Evolutionary conservation across 2,113 vertebrate genomes (phyloP).

Genomic region (Acanthochromis polyacanthus): DNA sequence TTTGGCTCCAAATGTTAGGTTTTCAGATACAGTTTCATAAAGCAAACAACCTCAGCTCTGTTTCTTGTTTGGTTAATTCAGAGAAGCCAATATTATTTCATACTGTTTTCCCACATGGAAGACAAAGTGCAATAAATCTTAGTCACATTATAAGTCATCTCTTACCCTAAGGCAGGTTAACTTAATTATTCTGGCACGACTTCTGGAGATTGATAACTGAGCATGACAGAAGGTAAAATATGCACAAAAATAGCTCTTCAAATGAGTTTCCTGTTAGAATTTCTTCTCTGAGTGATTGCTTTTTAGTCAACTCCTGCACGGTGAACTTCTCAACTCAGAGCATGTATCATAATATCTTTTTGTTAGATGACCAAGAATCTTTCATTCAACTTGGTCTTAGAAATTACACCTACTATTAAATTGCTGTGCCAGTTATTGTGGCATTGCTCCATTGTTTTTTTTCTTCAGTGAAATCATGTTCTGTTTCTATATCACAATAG

Average conservation of each 20-base stretch:
- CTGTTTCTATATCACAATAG: too few relatives aligned
- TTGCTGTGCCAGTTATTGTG: too few relatives aligned
- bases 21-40: not conserved
- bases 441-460: too few relatives aligned
- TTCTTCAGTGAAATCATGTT: too few relatives aligned
- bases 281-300: not conserved
- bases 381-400: not conserved
- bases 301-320: not conserved
- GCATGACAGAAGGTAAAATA: conserved; percentile 12
- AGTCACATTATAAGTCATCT: conserved; percentile 23
- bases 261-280: not conserved
- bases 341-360: not conserved
- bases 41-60: not conserved
- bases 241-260: conserved; percentile 3
- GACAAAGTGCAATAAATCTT: conserved; percentile 19
- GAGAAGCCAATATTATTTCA: conserved; percentile 13
- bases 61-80: conserved; percentile 6
- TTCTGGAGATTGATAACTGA: conserved; percentile 10
- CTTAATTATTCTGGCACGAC: conserved; percentile 23
- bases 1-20: conserved; percentile 1
- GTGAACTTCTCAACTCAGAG: too few relatives aligned
- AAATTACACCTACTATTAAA: too few relatives aligned
- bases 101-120: conserved; percentile 14
- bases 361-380: not conserved
- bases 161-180: conserved; percentile 21